A percentile compares a stretch with the other conserved stretches of the same genome.
These are phyloP conservation scores for Urosaurus nigricauda DNA, from an alignment of 2,797 vertebrate species.

Conservation along the genomic window DNA sequence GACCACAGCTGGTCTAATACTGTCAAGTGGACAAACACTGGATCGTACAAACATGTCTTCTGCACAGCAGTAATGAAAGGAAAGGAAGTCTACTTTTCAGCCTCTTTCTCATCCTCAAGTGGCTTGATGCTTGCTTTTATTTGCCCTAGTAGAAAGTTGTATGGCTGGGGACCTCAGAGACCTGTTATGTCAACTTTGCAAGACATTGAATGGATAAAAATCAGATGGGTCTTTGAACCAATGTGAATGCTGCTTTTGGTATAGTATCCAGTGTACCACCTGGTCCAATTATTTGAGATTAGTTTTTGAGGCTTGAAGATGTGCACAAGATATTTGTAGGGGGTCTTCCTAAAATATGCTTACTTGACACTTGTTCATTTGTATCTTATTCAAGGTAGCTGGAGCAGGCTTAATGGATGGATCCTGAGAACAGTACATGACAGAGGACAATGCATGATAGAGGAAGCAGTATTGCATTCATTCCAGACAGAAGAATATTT, in stretches of 20 bases:
- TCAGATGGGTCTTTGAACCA: neutral
- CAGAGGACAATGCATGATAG: neutral
- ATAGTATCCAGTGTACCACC: neutral
- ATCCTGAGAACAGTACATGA: neutral
- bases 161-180: neutral
- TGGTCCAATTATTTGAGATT: neutral
- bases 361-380: neutral
- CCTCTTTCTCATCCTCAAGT: neutral
- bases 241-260: neutral
- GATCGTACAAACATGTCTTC: neutral
- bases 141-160: neutral
- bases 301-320: neutral
- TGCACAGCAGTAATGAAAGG: neutral
- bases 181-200: neutral
- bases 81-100: neutral
- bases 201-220: no score
- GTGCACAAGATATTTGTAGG: neutral
- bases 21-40: neutral
- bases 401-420: neutral
- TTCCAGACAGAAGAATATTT: neutral
- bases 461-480: neutral
- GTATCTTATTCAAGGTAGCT: neutral
- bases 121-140: neutral
- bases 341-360: neutral
- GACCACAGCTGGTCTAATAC: neutral